Base-by-base conservation (phyloP, 2,797 vertebrate species). In the Gadopsis bispinosus region DNA sequence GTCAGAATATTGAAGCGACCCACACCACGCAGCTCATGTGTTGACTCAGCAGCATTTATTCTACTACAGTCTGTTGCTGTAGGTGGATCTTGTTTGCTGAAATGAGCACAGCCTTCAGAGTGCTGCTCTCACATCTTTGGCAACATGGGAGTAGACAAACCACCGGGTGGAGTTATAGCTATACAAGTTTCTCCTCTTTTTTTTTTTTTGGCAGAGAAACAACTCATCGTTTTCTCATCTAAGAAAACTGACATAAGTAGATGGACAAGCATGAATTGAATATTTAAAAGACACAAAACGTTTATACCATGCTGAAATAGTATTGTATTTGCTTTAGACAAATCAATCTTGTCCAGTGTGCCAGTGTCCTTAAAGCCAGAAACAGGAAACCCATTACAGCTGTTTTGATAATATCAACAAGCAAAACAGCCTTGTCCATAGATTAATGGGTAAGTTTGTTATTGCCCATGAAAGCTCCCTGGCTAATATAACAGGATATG, bases 151-250 rank as follows among this genome's bases (percentile, higher is more conserved):
- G 31, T 31, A 39, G 66, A 62, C 79, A 83, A 77, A 72, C 62
- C 83, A 84, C 66, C 11, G 63, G 67, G 54, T 85, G 74, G 75
- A 83, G 73, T 81, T 87, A 70, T 81, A 76, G 39, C 41, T 68
- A 67, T 60, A 33, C 20, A 67, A 45, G 50, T 76, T 62, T 56
- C 5, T 29, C 39, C 37, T 70, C 4, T 64, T 2, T 33, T 29
- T 67, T 69, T 37, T 33, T 55, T n/a, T 60, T 59, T 35, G 35
- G 22, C 58, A 67, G 29, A 47, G 39, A 70, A 54, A 12, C 59
- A 69, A 41, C 56, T 74, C 6, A 66, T 59, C 14, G 63, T 48
- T 81, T 60, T 68, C 13, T 50, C 29, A 51, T 67, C 4, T 64
- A 53, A 51, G 20, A 76, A 63, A 48, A 50, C 51, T 63, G 20